These are phyloP conservation scores for Brachyptera putata DNA, from an alignment of 2,888 invertebrate genomes.

Conservation along the genomic window DNA sequence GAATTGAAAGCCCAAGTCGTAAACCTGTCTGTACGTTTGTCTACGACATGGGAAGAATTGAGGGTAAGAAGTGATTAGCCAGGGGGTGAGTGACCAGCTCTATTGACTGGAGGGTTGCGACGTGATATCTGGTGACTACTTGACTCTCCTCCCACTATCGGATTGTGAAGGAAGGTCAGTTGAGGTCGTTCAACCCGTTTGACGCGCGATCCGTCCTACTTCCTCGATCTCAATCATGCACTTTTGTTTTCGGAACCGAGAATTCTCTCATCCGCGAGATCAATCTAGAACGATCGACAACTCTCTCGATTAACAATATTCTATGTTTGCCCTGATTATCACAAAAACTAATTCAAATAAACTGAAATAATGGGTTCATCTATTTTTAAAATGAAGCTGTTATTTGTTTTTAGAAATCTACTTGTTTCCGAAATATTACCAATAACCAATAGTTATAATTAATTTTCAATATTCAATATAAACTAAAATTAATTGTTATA, in stretches of 20 bases:
- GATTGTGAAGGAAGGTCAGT: constrained; percentile 33
- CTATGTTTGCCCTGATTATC: neutral
- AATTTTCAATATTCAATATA: too few species aligned
- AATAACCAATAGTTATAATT: too few species aligned
- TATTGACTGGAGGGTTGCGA: neutral
- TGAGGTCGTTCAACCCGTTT: constrained; percentile 25
- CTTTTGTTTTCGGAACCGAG: constrained; percentile 29
- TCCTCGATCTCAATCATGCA: constrained; percentile 23
- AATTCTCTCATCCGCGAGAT: constrained; percentile 6
- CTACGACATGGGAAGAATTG: too few species aligned
- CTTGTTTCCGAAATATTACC: too few species aligned
- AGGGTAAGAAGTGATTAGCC: too few species aligned
- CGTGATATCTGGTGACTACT: neutral
- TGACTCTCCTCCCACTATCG: constrained; percentile 28
- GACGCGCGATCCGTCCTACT: constrained; percentile 19
- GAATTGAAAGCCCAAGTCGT: too few species aligned
- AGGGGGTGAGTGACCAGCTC: constrained; percentile 14
- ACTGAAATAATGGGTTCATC: neutral
- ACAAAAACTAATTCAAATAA: neutral
- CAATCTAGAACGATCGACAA: constrained; percentile 10
- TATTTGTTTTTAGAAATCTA: too few species aligned
- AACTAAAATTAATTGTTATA: too few species aligned
- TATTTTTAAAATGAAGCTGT: neutral
- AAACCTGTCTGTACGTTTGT: too few species aligned
- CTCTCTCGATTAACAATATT: too few species aligned